phyloP scores from a whole-genome alignment of 2,888 invertebrate species.

The Fragum whitleyi region DNA sequence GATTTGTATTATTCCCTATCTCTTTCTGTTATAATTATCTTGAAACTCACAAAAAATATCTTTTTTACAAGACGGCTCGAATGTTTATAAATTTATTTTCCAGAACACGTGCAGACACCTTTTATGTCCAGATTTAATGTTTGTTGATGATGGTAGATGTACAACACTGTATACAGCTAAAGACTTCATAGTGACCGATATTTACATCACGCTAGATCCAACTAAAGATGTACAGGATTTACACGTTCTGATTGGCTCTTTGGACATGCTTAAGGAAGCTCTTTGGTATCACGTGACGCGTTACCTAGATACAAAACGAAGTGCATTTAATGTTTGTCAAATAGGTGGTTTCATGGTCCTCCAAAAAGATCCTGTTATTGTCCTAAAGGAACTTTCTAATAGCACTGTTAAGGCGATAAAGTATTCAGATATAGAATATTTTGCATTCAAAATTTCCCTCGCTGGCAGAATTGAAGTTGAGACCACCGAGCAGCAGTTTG shows the following conservation, averaged over 20 bases:
- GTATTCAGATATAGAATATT: slow-evolving; percentile 16
- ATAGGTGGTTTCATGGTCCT: neutral
- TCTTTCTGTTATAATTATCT: too few species aligned
- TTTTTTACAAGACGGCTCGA: too few species aligned
- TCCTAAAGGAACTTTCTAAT: neutral
- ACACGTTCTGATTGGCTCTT: neutral
- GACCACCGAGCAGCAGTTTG: neutral
- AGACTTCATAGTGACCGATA: neutral
- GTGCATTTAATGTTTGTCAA: neutral
- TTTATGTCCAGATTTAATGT: slow-evolving; percentile 1
- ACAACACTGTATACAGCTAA: neutral
- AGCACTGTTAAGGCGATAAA: neutral
- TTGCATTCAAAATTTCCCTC: neutral
- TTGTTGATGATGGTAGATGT: neutral
- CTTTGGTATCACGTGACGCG: neutral
- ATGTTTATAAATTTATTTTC: neutral
- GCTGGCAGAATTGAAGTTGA: neutral
- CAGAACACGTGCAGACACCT: slow-evolving; percentile 9
- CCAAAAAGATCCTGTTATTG: neutral
- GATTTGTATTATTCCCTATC: too few species aligned
- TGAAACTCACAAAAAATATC: too few species aligned
- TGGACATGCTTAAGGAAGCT: neutral
- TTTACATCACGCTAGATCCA: slow-evolving; percentile 5
- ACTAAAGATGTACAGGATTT: neutral
- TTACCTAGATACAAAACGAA: neutral